Evolutionary conservation across 2,113 vertebrate genomes (phyloP).

Genomic region (Psammodynastes pulverulentus): DNA sequence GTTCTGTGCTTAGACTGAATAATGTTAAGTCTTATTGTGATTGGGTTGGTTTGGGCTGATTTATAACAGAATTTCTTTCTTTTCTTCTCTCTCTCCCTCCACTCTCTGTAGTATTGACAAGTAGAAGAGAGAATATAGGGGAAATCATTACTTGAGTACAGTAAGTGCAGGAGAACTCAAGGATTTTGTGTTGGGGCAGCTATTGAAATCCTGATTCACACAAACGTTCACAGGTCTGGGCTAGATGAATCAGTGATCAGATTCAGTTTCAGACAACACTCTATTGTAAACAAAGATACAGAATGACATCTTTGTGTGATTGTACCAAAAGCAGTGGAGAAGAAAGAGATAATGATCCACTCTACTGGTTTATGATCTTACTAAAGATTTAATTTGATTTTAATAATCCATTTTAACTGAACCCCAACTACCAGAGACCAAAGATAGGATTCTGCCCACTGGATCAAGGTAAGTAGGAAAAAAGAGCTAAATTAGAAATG

Average conservation of each 20-base stretch:
- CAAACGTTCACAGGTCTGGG: background rate
- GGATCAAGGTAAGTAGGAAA: background rate
- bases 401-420: background rate
- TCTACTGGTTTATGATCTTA: background rate
- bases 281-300: background rate
- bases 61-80: background rate
- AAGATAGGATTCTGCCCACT: background rate
- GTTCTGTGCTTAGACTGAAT: background rate
- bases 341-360: background rate
- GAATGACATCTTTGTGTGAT: conserved; percentile 27
- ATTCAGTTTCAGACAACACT: background rate
- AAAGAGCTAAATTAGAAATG: conserved; percentile 5
- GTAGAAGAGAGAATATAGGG: background rate
- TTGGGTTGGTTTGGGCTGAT: background rate
- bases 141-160: background rate
- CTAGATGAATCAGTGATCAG: background rate
- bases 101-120: background rate
- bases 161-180: background rate
- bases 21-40: background rate
- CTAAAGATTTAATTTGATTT: background rate
- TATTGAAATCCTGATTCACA: background rate
- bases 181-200: background rate
- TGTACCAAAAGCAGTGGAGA: conserved; percentile 20
- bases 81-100: background rate
- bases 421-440: background rate